Evolutionary conservation across 1,140 invertebrate species (phyloP).

Genomic region (Drosophila punjabiensis): DNA sequence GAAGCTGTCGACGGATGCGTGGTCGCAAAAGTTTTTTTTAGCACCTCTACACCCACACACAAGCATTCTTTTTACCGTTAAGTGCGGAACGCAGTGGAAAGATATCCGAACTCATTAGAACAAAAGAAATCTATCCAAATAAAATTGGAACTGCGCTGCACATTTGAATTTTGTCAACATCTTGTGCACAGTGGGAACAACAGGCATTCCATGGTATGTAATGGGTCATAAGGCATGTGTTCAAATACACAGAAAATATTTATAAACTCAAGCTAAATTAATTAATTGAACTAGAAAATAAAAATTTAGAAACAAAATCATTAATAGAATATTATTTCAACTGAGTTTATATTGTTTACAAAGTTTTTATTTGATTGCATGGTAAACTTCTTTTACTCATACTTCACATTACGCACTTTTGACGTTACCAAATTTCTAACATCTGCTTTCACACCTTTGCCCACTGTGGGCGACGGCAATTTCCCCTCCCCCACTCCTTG

Average conservation of each 20-base stretch:
- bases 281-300: not conserved
- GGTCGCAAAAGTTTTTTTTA: constrained; percentile 51
- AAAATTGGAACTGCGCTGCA: constrained; percentile 9
- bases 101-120: constrained; percentile 40
- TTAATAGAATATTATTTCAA: not conserved
- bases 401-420: not conserved
- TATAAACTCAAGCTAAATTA: not conserved
- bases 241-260: not conserved
- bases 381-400: not conserved
- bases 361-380: not conserved
- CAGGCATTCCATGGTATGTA: not conserved
- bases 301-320: not conserved
- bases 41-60: constrained; percentile 26
- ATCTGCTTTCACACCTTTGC: not conserved
- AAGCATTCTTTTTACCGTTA: not conserved
- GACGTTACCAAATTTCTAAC: not conserved
- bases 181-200: constrained; percentile 8
- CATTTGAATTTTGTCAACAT: constrained; percentile 35
- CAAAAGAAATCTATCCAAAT: constrained; percentile 23
- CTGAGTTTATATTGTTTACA: too few relatives aligned
- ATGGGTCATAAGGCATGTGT: not conserved
- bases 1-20: constrained; percentile 42
- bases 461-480: constrained; percentile 6
- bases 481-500: not conserved
- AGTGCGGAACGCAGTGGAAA: constrained; percentile 27